Conservation (phyloP, 2,113 vertebrate genomes). For the Pseudorectes ferrugineus region DNA sequence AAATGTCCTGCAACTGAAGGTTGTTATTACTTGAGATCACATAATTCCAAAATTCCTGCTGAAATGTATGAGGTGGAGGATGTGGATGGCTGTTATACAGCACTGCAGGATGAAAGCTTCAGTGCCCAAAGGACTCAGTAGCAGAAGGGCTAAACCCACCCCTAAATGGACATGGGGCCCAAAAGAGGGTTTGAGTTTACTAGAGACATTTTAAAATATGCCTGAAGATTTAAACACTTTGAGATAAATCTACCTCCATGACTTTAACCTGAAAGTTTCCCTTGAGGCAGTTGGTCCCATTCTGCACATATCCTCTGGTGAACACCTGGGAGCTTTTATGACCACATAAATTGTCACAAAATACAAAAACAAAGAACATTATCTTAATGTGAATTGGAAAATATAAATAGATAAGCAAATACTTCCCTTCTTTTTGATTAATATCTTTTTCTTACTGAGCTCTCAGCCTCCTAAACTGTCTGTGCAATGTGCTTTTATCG, state of each 20-base stretch:
- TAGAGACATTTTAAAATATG: not conserved
- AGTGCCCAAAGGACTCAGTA: not conserved
- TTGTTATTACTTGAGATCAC: not conserved
- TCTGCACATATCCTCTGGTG: not conserved
- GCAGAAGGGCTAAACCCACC: not conserved
- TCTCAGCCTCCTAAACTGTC: not conserved
- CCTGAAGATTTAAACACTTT: not conserved
- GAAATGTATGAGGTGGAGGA: not conserved
- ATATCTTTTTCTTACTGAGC: not conserved
- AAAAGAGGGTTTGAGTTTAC: not conserved
- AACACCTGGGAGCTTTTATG: not conserved
- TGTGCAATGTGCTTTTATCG: not conserved
- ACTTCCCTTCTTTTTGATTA: not conserved
- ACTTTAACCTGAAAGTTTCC: not conserved
- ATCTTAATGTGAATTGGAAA: not conserved
- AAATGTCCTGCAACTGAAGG: not conserved
- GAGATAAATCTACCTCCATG: not conserved
- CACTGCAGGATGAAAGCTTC: not conserved
- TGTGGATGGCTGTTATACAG: not conserved
- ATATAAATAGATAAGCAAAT: not conserved
- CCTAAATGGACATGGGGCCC: rapidly evolving
- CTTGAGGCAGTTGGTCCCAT: not conserved
- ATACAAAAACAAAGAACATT: not conserved
- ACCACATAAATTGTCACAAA: not conserved
- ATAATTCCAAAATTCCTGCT: not conserved